Percentiles rank a stretch among this genome's conserved stretches.
These are phyloP conservation scores for Oscheius sp. DNA, from an alignment of 2,888 invertebrate genomes.

Conservation along the genomic window DNA sequence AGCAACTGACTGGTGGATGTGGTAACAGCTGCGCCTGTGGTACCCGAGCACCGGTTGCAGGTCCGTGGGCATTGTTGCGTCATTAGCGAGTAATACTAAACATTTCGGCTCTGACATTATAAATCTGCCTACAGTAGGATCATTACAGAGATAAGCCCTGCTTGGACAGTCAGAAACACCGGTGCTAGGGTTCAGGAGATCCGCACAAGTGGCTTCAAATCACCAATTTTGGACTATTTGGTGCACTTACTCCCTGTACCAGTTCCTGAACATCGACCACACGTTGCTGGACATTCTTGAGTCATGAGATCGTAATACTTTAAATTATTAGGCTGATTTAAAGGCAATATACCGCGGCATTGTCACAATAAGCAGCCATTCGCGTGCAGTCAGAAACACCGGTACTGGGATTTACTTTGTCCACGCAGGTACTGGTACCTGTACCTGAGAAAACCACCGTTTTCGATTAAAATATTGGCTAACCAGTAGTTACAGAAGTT, in stretches of 20 bases:
- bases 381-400: constrained; percentile 8
- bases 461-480: too few relatives aligned
- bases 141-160: neutral
- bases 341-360: neutral
- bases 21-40: neutral
- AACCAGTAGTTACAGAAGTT: too few relatives aligned
- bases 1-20: neutral
- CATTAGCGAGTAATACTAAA: constrained; percentile 14
- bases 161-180: constrained; percentile 14
- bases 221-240: neutral
- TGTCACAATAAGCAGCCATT: neutral
- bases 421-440: too few relatives aligned
- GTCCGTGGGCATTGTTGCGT: constrained; percentile 19
- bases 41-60: constrained; percentile 4
- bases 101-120: too few relatives aligned
- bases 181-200: constrained; percentile 1
- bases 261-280: neutral
- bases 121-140: neutral
- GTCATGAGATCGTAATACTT: constrained; percentile 20
- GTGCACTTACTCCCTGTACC: neutral
- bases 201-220: constrained; percentile 3
- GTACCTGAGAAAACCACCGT: too few relatives aligned
- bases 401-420: neutral
- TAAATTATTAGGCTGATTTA: too few relatives aligned
- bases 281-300: constrained; percentile 16